Conservation (phyloP, 2,797 vertebrate genomes). For the Cyclura pinguis region DNA sequence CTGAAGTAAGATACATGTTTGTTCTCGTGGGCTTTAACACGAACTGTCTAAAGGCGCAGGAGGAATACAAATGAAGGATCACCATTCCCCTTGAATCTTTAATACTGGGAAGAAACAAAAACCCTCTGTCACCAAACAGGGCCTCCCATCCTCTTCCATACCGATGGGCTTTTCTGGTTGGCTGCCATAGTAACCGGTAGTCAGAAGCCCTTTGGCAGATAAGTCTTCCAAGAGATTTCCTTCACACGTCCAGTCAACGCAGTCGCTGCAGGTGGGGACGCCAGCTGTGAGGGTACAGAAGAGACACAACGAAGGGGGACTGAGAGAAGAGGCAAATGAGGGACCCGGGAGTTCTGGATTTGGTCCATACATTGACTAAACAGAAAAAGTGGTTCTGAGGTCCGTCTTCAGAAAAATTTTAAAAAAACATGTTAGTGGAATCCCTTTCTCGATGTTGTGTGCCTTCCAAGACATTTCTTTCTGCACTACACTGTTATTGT, state of each 20-base stretch:
- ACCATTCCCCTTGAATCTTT: not conserved
- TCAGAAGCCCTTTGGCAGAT: slow-evolving; percentile 75
- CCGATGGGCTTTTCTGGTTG: slow-evolving; percentile 84
- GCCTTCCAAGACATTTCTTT: too few species aligned
- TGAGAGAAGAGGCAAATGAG: not conserved
- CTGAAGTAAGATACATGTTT: not conserved
- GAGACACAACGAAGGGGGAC: not conserved
- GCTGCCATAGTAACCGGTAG: slow-evolving; percentile 87
- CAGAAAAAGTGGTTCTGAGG: not conserved
- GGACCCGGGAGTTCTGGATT: not conserved
- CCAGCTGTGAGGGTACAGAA: slow-evolving; percentile 26
- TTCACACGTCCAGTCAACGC: slow-evolving; percentile 83
- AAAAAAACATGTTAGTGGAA: too few species aligned
- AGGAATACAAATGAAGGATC: slow-evolving; percentile 16
- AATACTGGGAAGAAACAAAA: too few species aligned
- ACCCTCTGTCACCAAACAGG: not conserved
- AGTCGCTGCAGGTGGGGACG: slow-evolving; percentile 84
- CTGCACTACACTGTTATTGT: too few species aligned
- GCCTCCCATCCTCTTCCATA: slow-evolving; percentile 60
- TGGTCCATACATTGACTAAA: not conserved
- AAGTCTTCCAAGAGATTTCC: slow-evolving; percentile 80
- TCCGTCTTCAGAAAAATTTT: too few species aligned
- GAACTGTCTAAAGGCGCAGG: not conserved
- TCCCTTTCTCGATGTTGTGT: too few species aligned
- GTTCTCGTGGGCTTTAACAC: not conserved